A percentile compares a stretch with the other conserved stretches of the same genome.
These are phyloP conservation scores for Drosophila barbarae DNA, from an alignment of 2,888 invertebrate genomes.

Conservation along the genomic window DNA sequence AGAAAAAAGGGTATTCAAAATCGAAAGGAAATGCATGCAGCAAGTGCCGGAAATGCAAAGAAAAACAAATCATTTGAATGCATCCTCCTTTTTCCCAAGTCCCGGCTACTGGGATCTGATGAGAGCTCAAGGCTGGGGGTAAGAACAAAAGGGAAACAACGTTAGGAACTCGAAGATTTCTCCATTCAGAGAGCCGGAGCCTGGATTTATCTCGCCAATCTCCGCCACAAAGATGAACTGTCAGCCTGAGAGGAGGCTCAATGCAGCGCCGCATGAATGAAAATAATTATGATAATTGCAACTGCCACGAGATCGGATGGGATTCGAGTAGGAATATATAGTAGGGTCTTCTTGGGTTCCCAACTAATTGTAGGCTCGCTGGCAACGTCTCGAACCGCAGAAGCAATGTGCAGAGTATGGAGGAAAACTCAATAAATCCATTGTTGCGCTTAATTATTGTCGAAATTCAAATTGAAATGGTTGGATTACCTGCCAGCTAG, in stretches of 20 bases:
- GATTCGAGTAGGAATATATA: conserved; percentile 14
- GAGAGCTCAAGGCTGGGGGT: conserved; percentile 12
- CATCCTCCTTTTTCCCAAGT: conserved; percentile 32
- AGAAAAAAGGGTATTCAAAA: conserved; percentile 29
- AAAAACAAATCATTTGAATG: conserved; percentile 47
- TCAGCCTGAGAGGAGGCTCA: conserved; percentile 39
- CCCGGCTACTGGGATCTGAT: conserved; percentile 13
- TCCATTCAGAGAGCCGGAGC: conserved; percentile 32
- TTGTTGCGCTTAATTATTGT: conserved; percentile 76
- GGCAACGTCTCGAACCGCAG: conserved; percentile 55
- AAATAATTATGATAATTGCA: conserved; percentile 72
- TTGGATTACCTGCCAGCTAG: conserved; percentile 31
- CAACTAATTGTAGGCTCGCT: conserved; percentile 69
- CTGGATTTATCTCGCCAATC: conserved; percentile 56
- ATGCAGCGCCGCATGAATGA: conserved; percentile 66
- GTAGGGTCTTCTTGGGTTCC: conserved; percentile 18
- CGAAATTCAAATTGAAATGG: conserved; percentile 68
- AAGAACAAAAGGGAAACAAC: conserved; percentile 51
- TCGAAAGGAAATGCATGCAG: conserved; percentile 17
- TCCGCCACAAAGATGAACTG: conserved; percentile 35
- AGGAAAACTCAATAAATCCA: conserved; percentile 70
- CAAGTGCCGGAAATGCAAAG: conserved; percentile 55
- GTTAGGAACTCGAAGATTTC: conserved; percentile 46
- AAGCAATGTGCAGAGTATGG: conserved; percentile 27
- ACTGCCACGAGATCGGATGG: conserved; percentile 40